Evolutionary conservation across 2,888 invertebrate species (phyloP).

Genomic region (Suillia variegata): DNA sequence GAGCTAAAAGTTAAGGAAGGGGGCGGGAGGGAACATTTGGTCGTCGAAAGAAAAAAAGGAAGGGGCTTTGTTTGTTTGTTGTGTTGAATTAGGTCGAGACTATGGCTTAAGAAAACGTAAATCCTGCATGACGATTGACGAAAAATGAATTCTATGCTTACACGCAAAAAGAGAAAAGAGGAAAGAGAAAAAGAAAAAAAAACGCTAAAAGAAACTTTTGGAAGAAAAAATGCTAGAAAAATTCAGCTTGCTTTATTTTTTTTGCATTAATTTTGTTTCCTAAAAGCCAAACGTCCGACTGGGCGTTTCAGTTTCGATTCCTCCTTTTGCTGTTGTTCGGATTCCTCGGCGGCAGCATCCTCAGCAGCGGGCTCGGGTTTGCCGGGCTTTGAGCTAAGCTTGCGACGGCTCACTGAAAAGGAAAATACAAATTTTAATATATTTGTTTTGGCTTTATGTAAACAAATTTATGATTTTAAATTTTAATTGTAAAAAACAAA

Average conservation of each 20-base stretch:
- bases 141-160: too few species aligned
- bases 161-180: too few species aligned
- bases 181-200: conserved; percentile 1
- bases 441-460: too few species aligned
- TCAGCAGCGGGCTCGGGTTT: conserved; percentile 44
- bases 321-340: conserved; percentile 50
- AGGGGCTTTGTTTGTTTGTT: background rate
- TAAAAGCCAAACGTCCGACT: conserved; percentile 51
- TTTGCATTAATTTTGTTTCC: conserved; percentile 34
- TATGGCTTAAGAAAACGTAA: too few species aligned
- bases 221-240: too few species aligned
- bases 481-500: background rate
- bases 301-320: conserved; percentile 54
- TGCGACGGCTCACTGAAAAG: conserved; percentile 51
- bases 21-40: background rate
- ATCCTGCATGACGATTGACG: too few species aligned
- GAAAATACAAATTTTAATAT: background rate
- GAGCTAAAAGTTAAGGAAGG: background rate
- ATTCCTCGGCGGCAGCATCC: conserved; percentile 50
- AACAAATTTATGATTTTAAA: too few species aligned
- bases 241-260: too few species aligned
- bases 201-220: conserved; percentile 1
- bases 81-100: too few species aligned
- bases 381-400: conserved; percentile 42
- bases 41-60: background rate